Conservation (phyloP, 2,797 vertebrate species). For the Urocyon cinereoargenteus region DNA sequence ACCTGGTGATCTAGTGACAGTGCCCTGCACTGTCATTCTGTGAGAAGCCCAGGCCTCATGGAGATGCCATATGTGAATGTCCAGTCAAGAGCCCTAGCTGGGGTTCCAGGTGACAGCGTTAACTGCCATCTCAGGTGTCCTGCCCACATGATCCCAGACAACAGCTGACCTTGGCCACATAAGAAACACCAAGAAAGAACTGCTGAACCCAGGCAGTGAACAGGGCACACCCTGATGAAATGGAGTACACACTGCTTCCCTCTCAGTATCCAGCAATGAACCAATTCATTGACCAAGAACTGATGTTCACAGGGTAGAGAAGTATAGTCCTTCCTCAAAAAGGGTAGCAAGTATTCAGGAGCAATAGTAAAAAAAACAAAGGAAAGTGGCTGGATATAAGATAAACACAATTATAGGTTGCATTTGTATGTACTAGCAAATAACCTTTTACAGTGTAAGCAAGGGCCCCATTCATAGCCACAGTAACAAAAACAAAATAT, state of each 20-base stretch:
- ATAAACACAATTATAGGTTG: background rate
- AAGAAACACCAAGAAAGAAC: background rate
- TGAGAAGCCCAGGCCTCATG: background rate
- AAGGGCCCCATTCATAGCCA: background rate
- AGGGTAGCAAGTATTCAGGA: background rate
- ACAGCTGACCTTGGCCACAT: background rate
- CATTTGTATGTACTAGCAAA: background rate
- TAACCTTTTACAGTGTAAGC: background rate
- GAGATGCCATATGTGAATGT: background rate
- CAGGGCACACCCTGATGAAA: background rate
- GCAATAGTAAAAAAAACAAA: background rate
- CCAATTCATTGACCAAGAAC: background rate
- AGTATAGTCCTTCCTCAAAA: background rate
- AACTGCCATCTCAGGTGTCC: background rate
- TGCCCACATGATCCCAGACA: background rate
- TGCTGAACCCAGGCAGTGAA: background rate
- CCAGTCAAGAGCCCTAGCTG: background rate
- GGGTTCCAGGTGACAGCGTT: background rate
- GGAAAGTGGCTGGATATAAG: background rate
- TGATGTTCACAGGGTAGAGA: background rate
- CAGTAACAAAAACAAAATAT: background rate
- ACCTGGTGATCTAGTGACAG: no score
- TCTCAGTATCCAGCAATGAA: background rate
- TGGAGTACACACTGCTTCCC: background rate
- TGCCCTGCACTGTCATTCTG: background rate